Conservation (phyloP, 2,888 invertebrate species). For the Tiliacea citrago region DNA sequence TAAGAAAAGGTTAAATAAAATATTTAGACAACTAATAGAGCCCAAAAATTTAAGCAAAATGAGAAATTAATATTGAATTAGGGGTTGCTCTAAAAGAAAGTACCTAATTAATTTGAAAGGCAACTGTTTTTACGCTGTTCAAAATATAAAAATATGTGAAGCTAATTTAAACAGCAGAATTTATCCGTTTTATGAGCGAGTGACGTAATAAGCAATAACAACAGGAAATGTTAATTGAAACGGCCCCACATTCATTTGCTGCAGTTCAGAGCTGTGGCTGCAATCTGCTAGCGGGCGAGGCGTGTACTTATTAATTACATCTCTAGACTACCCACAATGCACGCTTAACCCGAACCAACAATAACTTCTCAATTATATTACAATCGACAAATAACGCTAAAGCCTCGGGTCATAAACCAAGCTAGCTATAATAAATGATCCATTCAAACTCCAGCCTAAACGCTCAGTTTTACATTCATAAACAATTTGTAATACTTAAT, state of each 20-base stretch:
- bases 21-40: slow-evolving; percentile 47
- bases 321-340: slow-evolving; percentile 43
- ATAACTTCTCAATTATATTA: slow-evolving; percentile 69
- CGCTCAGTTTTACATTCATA: slow-evolving; percentile 59
- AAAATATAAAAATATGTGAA: background rate
- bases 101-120: slow-evolving; percentile 22
- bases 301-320: slow-evolving; percentile 63
- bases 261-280: slow-evolving; percentile 46
- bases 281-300: slow-evolving; percentile 41
- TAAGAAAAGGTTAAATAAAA: slow-evolving; percentile 37
- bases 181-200: slow-evolving; percentile 26
- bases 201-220: slow-evolving; percentile 57
- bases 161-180: slow-evolving; percentile 22
- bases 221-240: slow-evolving; percentile 61
- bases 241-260: slow-evolving; percentile 46
- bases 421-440: slow-evolving; percentile 54
- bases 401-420: slow-evolving; percentile 35
- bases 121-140: slow-evolving; percentile 3
- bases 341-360: slow-evolving; percentile 61
- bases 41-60: slow-evolving; percentile 30
- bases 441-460: slow-evolving; percentile 55
- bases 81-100: slow-evolving; percentile 17
- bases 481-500: slow-evolving; percentile 66
- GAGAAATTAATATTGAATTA: slow-evolving; percentile 32
- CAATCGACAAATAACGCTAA: slow-evolving; percentile 50